Base-by-base conservation (phyloP, 2,888 invertebrate species). In the Ephialtes manifestator region DNA sequence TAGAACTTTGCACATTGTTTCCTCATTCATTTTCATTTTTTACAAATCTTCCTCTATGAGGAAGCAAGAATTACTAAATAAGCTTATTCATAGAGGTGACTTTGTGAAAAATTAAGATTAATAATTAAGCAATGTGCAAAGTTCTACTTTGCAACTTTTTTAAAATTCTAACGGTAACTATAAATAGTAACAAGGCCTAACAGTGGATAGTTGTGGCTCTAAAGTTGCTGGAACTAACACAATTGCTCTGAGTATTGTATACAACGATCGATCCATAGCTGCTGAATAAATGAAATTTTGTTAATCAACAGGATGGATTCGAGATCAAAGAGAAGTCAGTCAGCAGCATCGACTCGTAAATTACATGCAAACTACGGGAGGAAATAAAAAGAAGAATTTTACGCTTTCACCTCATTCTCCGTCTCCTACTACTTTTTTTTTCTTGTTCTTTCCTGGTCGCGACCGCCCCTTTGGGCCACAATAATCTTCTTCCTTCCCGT, bases 401-500 rank as follows among this genome's bases (percentile, higher is more conserved):
- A 87, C 88, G 67, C 75, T 85, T 79, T 79, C 31, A 87, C 89
- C 86, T 88, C 89, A 85, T 85, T 15, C 43, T 18, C 43, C 63
- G 20, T 53, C 60, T 39, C 55, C 53, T 67, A 20, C 31, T 35
- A 18, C 51, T 28, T 20, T 55, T 67, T 55, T 67, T 39, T 60
- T 43, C 43, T 58, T 60, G 11, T 51, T 70, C 60, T 75, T 68
- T 31, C 20, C 2, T 15, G 71, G n/a, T 60, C 58, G 65, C 43
- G 60, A 46, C 58, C 55, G 67, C 18, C 72, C 55, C 71, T 80
- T 75, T 48, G 63, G 46, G 78, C 79, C 75, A 82, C 85, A 77
- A 85, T 82, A 85, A 82, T 82, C 87, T 88, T 84, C 88, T 90
- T 90, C 91, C 92, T 91, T 92, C 89, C 92, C 88, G 92, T 84